Evolutionary conservation across 2,113 vertebrate genomes (phyloP).

Genomic region (Setophaga kirtlandii): DNA sequence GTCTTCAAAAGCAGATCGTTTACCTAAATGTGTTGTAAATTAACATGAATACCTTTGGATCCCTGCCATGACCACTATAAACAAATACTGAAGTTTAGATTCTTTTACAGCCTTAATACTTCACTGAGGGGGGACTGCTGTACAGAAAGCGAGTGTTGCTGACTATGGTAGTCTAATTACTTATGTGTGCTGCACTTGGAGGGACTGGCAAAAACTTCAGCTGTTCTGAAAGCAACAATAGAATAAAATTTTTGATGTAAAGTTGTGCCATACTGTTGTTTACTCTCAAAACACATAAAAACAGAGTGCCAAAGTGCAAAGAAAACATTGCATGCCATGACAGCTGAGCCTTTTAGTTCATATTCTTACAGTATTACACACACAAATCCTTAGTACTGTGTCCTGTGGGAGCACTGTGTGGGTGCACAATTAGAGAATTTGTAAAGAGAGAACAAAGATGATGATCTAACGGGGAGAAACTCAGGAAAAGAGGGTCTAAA

Average conservation of each 20-base stretch:
- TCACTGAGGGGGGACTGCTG: constrained; percentile 15
- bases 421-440: background rate
- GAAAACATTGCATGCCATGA: background rate
- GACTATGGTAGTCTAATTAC: constrained; percentile 49
- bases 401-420: fast-evolving
- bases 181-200: constrained; percentile 7
- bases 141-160: constrained; percentile 37
- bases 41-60: constrained; percentile 68
- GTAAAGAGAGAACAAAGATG: background rate
- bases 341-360: background rate
- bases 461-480: background rate
- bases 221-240: constrained; percentile 20
- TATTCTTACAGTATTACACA: background rate
- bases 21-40: constrained; percentile 72
- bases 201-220: background rate
- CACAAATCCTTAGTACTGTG: background rate
- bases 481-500: background rate
- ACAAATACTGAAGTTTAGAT: constrained; percentile 71
- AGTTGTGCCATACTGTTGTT: constrained; percentile 40
- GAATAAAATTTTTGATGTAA: constrained; percentile 43
- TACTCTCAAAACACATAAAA: constrained; percentile 60
- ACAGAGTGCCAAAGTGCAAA: background rate
- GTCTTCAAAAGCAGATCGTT: constrained; percentile 58
- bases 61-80: constrained; percentile 68
- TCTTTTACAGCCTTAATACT: constrained; percentile 60